A percentile compares a stretch with the other conserved stretches of the same genome.
Evolutionary conservation across 2,888 invertebrate genomes (phyloP).

Genomic region (Drosophila merina): DNA sequence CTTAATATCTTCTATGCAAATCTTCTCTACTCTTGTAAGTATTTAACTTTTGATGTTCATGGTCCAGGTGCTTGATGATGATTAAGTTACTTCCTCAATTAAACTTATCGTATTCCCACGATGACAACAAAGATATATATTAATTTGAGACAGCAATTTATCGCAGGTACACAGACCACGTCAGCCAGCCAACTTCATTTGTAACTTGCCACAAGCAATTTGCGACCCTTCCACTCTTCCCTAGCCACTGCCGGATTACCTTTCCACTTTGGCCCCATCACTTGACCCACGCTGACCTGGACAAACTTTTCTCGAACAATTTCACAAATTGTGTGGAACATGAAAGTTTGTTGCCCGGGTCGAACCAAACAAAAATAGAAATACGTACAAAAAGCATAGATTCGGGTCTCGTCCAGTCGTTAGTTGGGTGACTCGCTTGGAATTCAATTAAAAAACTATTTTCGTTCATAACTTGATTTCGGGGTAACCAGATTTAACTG

Average conservation of each 20-base stretch:
- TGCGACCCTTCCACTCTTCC: constrained; percentile 18
- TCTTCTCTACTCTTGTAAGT: neutral
- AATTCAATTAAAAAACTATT: constrained; percentile 42
- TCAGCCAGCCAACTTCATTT: constrained; percentile 41
- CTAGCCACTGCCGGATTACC: neutral
- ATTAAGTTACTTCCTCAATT: neutral
- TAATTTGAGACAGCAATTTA: constrained; percentile 20
- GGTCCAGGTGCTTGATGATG: constrained; percentile 4
- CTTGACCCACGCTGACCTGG: constrained; percentile 43
- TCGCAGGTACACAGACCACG: constrained; percentile 6
- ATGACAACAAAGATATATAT: constrained; percentile 23
- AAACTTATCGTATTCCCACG: constrained; percentile 17
- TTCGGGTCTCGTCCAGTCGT: neutral
- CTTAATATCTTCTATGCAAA: too few relatives aligned
- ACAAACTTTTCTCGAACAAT: constrained; percentile 21
- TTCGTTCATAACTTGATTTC: neutral
- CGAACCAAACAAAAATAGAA: neutral
- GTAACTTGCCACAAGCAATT: constrained; percentile 40
- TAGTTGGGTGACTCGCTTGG: constrained; percentile 3
- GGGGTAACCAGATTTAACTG: neutral
- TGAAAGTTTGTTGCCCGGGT: constrained; percentile 12
- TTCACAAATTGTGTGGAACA: constrained; percentile 33
- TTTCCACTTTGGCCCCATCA: neutral
- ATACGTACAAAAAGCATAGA: neutral
- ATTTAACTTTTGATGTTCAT: neutral